phyloP scores from a whole-genome alignment of 2,888 invertebrate species.

The Brachyptera risi region DNA sequence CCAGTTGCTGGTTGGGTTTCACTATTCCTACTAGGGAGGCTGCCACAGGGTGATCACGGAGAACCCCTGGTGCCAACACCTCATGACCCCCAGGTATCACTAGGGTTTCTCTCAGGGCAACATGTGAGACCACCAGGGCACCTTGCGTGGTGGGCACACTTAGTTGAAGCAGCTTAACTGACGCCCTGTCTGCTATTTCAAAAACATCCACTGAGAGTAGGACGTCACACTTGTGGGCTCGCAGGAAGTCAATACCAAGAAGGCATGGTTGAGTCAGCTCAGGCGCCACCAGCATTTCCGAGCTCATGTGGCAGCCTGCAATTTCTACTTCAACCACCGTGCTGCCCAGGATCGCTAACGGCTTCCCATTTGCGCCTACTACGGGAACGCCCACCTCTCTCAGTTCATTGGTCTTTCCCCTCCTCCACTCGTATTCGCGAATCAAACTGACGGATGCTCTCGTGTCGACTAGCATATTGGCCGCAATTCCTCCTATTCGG shows the following conservation, averaged over 20 bases:
- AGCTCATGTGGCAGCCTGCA: neutral
- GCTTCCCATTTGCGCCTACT: neutral
- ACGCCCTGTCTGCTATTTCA: no score
- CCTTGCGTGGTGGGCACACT: no score
- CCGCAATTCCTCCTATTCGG: no score
- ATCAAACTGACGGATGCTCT: neutral
- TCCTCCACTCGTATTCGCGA: neutral
- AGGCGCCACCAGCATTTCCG: neutral
- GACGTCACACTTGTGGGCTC: neutral
- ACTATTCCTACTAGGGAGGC: neutral
- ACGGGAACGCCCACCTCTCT: neutral
- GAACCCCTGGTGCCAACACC: no score
- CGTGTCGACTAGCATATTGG: neutral
- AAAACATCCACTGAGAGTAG: neutral
- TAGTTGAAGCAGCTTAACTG: no score
- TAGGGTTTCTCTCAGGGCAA: no score
- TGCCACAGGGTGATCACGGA: no score
- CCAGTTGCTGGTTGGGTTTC: neutral
- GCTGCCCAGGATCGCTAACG: neutral
- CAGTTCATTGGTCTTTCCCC: neutral
- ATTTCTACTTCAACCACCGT: neutral
- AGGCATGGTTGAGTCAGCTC: neutral
- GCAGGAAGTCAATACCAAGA: neutral
- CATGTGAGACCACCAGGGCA: no score
- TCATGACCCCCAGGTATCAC: no score